Conservation (phyloP, 2,113 vertebrate species). For the Axis porcinus region DNA sequence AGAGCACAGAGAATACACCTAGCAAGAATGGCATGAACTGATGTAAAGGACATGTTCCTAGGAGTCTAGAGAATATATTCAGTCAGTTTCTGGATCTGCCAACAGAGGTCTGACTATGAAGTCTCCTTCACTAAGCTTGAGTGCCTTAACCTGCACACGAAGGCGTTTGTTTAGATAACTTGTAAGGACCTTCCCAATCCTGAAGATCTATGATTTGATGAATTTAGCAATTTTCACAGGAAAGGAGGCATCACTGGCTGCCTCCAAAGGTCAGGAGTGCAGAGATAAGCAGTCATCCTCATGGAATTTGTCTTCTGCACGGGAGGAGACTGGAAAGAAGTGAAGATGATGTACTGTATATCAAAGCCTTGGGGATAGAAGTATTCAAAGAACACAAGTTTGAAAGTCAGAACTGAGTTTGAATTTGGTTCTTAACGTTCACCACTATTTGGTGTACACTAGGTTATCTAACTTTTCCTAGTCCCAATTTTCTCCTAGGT, state of each 20-base stretch:
- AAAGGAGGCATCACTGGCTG: background rate
- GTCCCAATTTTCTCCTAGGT: background rate
- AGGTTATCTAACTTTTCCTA: background rate
- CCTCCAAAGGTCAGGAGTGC: background rate
- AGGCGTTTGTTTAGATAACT: background rate
- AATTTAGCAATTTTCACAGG: background rate
- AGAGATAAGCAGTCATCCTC: background rate
- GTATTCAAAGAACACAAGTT: background rate
- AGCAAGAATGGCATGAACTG: background rate
- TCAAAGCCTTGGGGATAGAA: background rate
- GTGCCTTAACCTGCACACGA: background rate
- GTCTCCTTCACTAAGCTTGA: background rate
- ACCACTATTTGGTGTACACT: background rate
- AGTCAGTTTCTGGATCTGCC: background rate
- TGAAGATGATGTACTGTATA: background rate
- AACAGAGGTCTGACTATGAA: background rate
- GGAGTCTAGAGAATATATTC: background rate
- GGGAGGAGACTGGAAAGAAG: background rate
- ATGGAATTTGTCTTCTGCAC: background rate
- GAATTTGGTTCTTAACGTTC: background rate
- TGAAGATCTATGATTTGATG: background rate
- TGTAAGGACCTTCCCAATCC: background rate
- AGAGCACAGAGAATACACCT: background rate
- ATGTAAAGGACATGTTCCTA: background rate
- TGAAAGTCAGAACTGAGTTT: background rate